Conservation (phyloP, 2,113 vertebrate species). For the Plestiodon gilberti region DNA sequence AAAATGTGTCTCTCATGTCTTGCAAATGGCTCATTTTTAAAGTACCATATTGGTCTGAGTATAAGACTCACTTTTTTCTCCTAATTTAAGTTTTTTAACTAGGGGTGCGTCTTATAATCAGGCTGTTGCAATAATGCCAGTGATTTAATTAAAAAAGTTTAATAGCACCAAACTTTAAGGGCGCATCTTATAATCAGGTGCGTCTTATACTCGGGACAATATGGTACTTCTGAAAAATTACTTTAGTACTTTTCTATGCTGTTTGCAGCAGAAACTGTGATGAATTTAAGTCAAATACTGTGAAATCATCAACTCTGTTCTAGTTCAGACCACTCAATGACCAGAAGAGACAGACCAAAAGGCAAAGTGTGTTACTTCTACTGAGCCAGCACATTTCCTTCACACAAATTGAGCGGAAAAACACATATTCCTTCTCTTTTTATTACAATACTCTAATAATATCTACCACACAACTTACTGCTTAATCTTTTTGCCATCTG, state of each 20-base stretch:
- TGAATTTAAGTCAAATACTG: not conserved
- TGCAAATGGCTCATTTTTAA: slow-evolving; percentile 10
- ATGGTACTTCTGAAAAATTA: not conserved
- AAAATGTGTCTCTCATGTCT: not conserved
- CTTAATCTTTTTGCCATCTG: slow-evolving; percentile 94
- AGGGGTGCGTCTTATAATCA: too few species aligned
- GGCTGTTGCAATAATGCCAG: too few species aligned
- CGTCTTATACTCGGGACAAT: too few species aligned
- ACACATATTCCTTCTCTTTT: not conserved
- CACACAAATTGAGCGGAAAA: not conserved
- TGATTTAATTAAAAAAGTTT: too few species aligned
- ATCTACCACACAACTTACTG: slow-evolving; percentile 83
- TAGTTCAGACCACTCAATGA: not conserved
- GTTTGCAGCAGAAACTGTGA: not conserved
- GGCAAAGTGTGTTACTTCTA: not conserved
- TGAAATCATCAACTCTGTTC: not conserved
- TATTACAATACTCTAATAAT: slow-evolving; percentile 1
- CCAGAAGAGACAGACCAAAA: not conserved
- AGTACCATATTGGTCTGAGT: too few species aligned
- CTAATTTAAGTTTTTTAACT: too few species aligned
- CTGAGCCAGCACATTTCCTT: slow-evolving; percentile 1
- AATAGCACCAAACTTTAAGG: too few species aligned
- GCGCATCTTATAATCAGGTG: too few species aligned
- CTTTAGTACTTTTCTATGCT: too few species aligned
- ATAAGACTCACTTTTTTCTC: too few species aligned